phyloP scores from a whole-genome alignment of 2,113 vertebrate species.

The Phalacrocorax aristotelis region DNA sequence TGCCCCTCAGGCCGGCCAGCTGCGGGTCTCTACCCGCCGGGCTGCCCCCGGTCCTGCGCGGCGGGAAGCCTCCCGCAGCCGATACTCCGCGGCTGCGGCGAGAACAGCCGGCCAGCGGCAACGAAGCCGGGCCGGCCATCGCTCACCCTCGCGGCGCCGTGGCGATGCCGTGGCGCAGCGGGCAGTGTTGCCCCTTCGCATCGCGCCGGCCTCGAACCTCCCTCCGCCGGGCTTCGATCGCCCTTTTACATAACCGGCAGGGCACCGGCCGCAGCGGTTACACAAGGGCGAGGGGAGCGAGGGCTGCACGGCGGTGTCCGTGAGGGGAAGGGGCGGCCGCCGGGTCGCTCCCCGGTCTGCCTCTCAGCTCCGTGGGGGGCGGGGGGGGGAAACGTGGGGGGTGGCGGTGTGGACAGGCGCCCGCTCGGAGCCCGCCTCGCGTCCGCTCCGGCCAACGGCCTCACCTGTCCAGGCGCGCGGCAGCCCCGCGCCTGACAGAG shows the following conservation, averaged over 20 bases:
- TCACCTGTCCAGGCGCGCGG: too few relatives aligned
- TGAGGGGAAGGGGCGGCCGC: too few relatives aligned
- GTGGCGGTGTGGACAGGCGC: too few relatives aligned
- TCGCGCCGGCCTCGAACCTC: background rate
- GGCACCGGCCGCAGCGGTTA: background rate
- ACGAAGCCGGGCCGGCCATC: background rate
- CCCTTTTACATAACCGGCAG: background rate
- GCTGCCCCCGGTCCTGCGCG: background rate
- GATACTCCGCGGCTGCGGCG: fast-evolving
- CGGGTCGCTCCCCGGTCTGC: too few relatives aligned
- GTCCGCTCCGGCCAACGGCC: too few relatives aligned
- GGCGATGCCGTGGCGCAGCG: background rate
- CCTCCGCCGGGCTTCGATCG: background rate
- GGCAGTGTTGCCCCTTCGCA: background rate
- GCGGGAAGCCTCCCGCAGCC: background rate
- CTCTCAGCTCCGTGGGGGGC: too few relatives aligned
- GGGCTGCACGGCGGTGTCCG: background rate
- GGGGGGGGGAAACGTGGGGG: too few relatives aligned
- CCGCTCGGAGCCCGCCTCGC: too few relatives aligned
- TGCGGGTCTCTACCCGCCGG: background rate
- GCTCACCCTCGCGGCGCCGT: background rate
- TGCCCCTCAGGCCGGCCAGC: background rate
- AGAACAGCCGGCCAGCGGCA: background rate
- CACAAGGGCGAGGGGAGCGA: background rate
- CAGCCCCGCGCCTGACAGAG: too few relatives aligned